phyloP scores from a whole-genome alignment of 1,140 invertebrate species.

The Meteorus sp. region DNA sequence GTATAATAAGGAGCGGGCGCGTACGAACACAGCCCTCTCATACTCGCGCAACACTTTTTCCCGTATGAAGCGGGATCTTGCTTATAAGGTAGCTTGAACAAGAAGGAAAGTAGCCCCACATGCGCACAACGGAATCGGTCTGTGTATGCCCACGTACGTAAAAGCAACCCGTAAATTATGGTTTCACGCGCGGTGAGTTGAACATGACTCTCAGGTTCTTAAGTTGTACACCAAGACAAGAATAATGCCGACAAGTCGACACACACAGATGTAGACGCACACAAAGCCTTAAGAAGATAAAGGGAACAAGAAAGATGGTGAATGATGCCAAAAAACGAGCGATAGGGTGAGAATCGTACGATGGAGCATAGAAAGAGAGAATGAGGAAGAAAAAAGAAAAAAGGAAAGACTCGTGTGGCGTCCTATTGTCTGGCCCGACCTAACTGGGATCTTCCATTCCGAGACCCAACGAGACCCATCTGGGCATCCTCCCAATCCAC shows the following conservation, averaged over 20 bases:
- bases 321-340: background rate
- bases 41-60: conserved; percentile 6
- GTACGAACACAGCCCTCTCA: background rate
- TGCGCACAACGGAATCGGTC: conserved; percentile 5
- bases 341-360: too few species aligned
- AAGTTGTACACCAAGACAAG: too few species aligned
- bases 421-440: conserved; percentile 48
- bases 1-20: background rate
- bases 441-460: conserved; percentile 19
- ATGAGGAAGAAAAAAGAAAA: background rate
- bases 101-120: conserved; percentile 12
- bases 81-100: conserved; percentile 24
- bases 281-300: background rate
- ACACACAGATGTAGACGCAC: background rate
- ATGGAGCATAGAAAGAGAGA: background rate
- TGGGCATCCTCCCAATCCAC: too few species aligned
- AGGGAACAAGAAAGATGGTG: background rate
- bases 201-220: conserved; percentile 11
- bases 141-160: conserved; percentile 25
- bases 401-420: conserved; percentile 34
- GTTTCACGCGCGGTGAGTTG: conserved; percentile 24
- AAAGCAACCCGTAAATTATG: conserved; percentile 27
- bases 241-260: background rate
- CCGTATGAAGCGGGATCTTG: conserved; percentile 6
- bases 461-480: conserved; percentile 26